Conservation (phyloP, 2,797 vertebrate genomes). For the Hyperoplus immaculatus region DNA sequence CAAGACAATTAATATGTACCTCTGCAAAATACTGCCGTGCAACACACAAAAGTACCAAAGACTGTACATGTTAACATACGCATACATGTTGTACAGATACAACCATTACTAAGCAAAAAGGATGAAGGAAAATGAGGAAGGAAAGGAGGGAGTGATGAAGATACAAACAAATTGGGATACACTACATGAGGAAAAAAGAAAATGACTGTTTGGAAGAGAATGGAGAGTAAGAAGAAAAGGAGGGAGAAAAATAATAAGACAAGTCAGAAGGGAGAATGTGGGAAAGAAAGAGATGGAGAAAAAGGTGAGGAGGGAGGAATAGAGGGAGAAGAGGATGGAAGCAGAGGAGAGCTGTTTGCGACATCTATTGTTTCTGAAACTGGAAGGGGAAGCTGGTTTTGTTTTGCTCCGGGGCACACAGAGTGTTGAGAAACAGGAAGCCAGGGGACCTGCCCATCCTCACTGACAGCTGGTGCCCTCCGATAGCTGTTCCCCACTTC, state of each 20-base stretch:
- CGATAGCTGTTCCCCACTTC: slow-evolving; percentile 79
- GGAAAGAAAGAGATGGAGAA: slow-evolving; percentile 19
- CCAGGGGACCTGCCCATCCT: slow-evolving; percentile 80
- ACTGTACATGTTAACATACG: background rate
- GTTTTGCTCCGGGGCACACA: slow-evolving; percentile 69
- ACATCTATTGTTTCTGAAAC: slow-evolving; percentile 76
- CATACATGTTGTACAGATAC: background rate
- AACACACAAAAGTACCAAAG: background rate
- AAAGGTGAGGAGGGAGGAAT: slow-evolving; percentile 19
- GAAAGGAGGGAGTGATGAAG: background rate
- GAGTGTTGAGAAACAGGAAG: slow-evolving; percentile 81
- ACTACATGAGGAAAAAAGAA: background rate
- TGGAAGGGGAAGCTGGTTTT: slow-evolving; percentile 77
- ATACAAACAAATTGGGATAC: background rate
- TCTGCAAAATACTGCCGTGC: background rate
- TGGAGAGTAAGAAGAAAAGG: background rate
- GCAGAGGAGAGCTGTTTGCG: slow-evolving; percentile 48
- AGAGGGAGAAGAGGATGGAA: slow-evolving; percentile 25
- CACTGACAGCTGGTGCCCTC: slow-evolving; percentile 81
- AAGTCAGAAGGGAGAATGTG: background rate
- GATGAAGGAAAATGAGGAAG: background rate
- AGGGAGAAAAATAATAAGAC: background rate
- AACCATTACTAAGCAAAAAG: background rate
- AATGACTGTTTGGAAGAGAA: slow-evolving; percentile 1
- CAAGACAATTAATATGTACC: background rate